These are phyloP conservation scores for Calidris pygmaea DNA, from an alignment of 2,113 vertebrate species.

Conservation along the genomic window DNA sequence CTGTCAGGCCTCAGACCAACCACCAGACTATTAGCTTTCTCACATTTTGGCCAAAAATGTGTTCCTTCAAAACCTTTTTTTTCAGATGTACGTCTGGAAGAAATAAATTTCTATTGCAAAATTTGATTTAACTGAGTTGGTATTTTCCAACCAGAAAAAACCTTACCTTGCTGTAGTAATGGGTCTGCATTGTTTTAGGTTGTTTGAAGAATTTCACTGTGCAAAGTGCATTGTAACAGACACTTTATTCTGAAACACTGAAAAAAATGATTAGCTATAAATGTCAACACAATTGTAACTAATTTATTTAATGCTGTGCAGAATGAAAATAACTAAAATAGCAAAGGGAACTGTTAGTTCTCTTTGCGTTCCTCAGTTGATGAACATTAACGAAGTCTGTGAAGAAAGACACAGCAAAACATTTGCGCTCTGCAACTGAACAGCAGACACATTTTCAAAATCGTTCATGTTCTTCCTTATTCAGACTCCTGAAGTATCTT, in stretches of 20 bases:
- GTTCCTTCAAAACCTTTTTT: neutral
- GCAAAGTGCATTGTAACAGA: neutral
- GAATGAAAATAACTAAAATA: neutral
- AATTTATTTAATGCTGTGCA: constrained; percentile 14
- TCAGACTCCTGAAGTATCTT: neutral
- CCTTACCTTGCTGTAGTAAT: neutral
- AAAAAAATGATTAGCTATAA: neutral
- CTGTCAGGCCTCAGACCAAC: neutral
- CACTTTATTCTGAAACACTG: neutral
- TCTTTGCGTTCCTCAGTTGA: neutral
- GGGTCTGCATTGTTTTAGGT: neutral
- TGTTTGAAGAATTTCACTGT: neutral
- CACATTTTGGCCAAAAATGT: neutral
- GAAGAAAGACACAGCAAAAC: neutral
- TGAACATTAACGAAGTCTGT: neutral
- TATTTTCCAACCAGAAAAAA: neutral
- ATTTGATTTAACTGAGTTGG: neutral
- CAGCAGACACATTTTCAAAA: neutral
- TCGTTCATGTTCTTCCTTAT: neutral
- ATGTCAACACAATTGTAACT: constrained; percentile 10
- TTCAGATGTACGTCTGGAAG: neutral
- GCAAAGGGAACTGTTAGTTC: neutral
- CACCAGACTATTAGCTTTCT: neutral
- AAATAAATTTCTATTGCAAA: neutral
- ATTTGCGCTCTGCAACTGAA: neutral